These are phyloP conservation scores for Callipepla squamata DNA, from an alignment of 2,113 vertebrate species.

Conservation along the genomic window DNA sequence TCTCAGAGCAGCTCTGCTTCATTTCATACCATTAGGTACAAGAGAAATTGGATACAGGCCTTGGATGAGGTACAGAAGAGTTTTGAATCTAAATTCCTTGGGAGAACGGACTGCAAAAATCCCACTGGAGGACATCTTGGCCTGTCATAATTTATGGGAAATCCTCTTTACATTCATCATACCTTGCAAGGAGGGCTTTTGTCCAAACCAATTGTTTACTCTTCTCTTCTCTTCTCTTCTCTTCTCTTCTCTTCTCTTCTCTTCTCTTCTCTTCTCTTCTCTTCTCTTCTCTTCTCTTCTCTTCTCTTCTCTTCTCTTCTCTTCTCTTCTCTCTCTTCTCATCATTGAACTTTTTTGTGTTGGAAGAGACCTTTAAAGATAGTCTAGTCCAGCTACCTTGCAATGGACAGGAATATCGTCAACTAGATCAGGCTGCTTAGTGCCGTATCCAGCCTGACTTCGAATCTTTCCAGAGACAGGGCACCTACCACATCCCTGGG, in stretches of 20 bases:
- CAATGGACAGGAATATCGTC: too few relatives aligned
- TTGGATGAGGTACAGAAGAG: neutral
- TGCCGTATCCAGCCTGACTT: too few relatives aligned
- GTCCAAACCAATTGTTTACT: neutral
- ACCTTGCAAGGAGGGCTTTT: neutral
- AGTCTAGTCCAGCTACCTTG: too few relatives aligned
- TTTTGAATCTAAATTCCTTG: neutral
- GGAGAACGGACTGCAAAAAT: neutral
- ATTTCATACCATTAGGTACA: neutral
- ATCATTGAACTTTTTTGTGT: too few relatives aligned
- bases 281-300: too few relatives aligned
- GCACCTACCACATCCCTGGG: too few relatives aligned
- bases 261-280: too few relatives aligned
- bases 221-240: neutral
- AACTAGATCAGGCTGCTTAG: too few relatives aligned
- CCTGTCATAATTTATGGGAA: neutral
- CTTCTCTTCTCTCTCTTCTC: too few relatives aligned
- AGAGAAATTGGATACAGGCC: neutral
- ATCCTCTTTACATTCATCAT: neutral
- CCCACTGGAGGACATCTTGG: neutral
- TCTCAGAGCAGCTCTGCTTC: neutral
- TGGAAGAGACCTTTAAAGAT: too few relatives aligned
- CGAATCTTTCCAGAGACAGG: too few relatives aligned
- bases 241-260: neutral
- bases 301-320: too few relatives aligned